Percentiles rank a stretch among this genome's conserved stretches.
These are phyloP conservation scores for Galemys pyrenaicus DNA, from an alignment of 2,113 vertebrate species.

Conservation along the genomic window DNA sequence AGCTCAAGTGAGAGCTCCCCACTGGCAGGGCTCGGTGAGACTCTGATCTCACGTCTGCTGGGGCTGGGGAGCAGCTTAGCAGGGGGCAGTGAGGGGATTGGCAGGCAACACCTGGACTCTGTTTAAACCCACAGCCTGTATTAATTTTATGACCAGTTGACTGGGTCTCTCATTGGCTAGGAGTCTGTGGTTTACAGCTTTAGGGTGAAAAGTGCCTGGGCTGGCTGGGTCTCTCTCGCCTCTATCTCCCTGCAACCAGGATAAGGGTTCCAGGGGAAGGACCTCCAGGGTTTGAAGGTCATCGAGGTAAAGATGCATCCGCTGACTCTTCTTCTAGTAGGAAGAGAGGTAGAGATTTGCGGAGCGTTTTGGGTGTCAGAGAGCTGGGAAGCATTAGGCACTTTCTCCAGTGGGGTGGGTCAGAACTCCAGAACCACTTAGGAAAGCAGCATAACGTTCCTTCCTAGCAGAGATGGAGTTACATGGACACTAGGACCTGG, in stretches of 20 bases:
- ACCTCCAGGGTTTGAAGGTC: neutral
- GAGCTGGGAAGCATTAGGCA: neutral
- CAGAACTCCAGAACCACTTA: neutral
- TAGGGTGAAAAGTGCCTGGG: neutral
- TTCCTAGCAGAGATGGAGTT: neutral
- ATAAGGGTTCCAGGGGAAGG: neutral
- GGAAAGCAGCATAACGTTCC: neutral
- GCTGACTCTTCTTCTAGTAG: neutral
- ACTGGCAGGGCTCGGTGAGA: neutral
- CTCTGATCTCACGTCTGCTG: neutral
- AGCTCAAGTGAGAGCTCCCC: fast-evolving
- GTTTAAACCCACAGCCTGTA: neutral
- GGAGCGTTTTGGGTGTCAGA: neutral
- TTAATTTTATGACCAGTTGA: neutral
- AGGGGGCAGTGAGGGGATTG: neutral
- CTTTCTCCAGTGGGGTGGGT: neutral
- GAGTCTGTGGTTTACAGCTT: neutral
- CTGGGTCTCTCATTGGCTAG: neutral
- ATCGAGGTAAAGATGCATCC: neutral
- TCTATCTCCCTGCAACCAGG: neutral
- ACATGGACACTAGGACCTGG: fast-evolving
- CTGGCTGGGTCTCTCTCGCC: fast-evolving
- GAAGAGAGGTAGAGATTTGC: neutral
- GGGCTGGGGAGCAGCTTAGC: neutral
- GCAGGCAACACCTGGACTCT: neutral